These are phyloP conservation scores for Coregonus suidteri DNA, from an alignment of 2,797 vertebrate species.

Conservation along the genomic window DNA sequence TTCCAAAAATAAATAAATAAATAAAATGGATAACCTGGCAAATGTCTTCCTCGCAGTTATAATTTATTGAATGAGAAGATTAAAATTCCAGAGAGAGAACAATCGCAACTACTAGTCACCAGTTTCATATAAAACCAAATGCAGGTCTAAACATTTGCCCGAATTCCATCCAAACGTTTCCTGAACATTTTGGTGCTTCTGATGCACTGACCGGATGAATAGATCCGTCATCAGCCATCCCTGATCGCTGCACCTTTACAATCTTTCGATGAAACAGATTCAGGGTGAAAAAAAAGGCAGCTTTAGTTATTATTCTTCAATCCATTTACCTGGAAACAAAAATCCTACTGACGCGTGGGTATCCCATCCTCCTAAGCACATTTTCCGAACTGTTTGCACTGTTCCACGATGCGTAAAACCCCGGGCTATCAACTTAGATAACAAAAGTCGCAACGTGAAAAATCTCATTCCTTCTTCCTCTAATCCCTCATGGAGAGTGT, in stretches of 20 bases:
- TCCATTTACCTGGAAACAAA: constrained; percentile 75
- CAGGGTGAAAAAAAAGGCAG: constrained; percentile 62
- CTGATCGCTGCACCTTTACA: constrained; percentile 85
- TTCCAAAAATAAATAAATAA: neutral
- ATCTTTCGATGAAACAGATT: constrained; percentile 77
- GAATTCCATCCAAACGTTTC: constrained; percentile 78
- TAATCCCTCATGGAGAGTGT: constrained; percentile 34
- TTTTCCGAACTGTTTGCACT: constrained; percentile 42
- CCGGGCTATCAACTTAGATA: constrained; percentile 37
- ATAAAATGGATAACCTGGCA: constrained; percentile 4
- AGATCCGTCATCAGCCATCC: constrained; percentile 89
- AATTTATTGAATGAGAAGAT: constrained; percentile 36
- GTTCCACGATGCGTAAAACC: constrained; percentile 57
- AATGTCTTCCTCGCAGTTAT: constrained; percentile 37
- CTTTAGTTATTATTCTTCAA: constrained; percentile 74
- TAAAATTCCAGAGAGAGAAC: constrained; percentile 47
- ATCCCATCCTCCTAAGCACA: constrained; percentile 59
- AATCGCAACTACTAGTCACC: constrained; percentile 77
- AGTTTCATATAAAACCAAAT: constrained; percentile 80
- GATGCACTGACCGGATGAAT: constrained; percentile 83
- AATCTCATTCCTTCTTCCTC: constrained; percentile 40
- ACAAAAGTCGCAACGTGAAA: constrained; percentile 37
- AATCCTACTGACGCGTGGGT: constrained; percentile 65
- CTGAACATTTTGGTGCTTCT: constrained; percentile 79
- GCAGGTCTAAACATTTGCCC: constrained; percentile 76